Percentiles rank a stretch among this genome's conserved stretches.
Conservation (phyloP, 2,797 vertebrate genomes). For the Takifugu ocellatus region DNA sequence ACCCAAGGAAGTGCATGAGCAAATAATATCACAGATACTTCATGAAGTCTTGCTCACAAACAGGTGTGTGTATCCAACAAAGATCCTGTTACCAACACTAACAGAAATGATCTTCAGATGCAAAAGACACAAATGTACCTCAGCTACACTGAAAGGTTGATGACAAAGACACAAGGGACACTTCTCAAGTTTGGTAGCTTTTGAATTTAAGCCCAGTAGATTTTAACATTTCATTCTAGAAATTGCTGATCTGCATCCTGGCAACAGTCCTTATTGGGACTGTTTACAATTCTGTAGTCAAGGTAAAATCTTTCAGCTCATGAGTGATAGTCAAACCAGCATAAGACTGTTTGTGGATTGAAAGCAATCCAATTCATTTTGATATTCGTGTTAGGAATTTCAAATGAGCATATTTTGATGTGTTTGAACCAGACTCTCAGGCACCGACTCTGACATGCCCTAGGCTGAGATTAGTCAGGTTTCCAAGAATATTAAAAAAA, state of each 20-base stretch:
- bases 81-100: neutral
- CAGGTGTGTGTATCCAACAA: neutral
- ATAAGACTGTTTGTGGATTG: slow-evolving; percentile 2
- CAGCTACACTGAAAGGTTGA: too few species aligned
- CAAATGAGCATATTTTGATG: slow-evolving; percentile 23
- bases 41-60: neutral
- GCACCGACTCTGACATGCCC: slow-evolving; percentile 12
- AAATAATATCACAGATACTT: neutral
- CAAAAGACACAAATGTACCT: too few species aligned
- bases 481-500: too few species aligned
- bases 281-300: too few species aligned
- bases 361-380: neutral
- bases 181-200: too few species aligned
- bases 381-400: slow-evolving; percentile 5
- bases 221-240: too few species aligned
- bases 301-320: neutral
- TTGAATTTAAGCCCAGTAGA: too few species aligned
- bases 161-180: too few species aligned
- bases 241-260: too few species aligned
- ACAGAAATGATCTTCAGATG: neutral
- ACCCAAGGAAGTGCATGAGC: neutral
- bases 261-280: too few species aligned
- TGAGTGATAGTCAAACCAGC: neutral
- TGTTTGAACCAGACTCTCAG: slow-evolving; percentile 12
- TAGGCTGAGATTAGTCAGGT: slow-evolving; percentile 1